Conservation (phyloP, 2,113 vertebrate genomes). For the Lynx canadensis region DNA sequence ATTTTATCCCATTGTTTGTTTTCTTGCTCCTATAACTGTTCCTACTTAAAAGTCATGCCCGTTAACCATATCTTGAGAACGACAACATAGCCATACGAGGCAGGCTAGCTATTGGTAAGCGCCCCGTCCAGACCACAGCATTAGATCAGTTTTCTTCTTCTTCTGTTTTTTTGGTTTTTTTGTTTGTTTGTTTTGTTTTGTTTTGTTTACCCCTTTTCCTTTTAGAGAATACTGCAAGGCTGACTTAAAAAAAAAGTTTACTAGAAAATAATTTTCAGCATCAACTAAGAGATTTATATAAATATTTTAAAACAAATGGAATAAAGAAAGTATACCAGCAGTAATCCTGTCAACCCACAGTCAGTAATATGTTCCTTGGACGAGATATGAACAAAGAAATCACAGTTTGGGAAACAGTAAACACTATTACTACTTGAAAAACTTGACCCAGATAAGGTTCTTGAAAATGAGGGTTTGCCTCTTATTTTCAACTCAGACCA, state of each 20-base stretch:
- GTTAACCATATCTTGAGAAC: neutral
- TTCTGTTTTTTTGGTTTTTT: neutral
- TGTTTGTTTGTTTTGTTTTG: accelerated
- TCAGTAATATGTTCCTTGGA: neutral
- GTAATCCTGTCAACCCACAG: neutral
- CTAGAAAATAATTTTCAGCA: neutral
- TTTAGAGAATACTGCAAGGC: neutral
- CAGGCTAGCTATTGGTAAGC: neutral
- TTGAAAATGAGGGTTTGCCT: neutral
- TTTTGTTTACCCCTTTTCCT: neutral
- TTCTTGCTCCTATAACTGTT: neutral
- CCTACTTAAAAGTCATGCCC: neutral
- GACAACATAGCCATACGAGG: neutral
- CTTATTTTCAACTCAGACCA: neutral
- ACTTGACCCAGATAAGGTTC: neutral
- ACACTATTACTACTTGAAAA: neutral
- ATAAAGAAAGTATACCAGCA: neutral
- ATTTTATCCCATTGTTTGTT: neutral
- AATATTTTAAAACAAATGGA: neutral
- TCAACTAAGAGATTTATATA: neutral
- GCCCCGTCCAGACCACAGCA: neutral
- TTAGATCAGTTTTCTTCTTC: neutral
- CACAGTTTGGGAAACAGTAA: neutral
- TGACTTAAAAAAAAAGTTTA: neutral
- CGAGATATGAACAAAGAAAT: neutral